Conservation (phyloP, 2,888 invertebrate genomes). For the Scaeva pyrastri region DNA sequence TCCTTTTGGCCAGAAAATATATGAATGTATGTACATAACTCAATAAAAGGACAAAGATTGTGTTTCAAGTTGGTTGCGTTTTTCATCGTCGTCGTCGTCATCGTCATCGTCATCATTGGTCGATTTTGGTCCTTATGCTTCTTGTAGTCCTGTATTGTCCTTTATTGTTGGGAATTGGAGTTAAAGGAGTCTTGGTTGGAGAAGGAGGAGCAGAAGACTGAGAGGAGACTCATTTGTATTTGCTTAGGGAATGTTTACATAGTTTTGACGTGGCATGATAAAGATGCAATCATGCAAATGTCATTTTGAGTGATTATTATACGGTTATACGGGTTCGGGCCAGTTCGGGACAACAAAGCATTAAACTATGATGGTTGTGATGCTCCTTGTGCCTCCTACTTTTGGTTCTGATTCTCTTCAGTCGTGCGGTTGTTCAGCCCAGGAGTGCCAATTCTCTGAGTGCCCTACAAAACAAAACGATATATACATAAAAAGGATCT, state of each 20-base stretch:
- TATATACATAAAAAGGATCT: constrained; percentile 20
- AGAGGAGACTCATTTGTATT: not conserved
- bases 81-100: not conserved
- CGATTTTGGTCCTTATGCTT: constrained; percentile 9
- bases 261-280: constrained; percentile 18
- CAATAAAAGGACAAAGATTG: constrained; percentile 60
- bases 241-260: constrained; percentile 44
- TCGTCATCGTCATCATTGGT: not conserved
- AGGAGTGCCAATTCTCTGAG: not conserved
- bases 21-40: constrained; percentile 10
- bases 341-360: too few relatives aligned
- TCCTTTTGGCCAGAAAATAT: constrained; percentile 7
- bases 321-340: constrained; percentile 62
- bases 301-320: constrained; percentile 63
- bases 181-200: too few relatives aligned
- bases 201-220: not conserved
- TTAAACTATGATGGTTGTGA: not conserved
- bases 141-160: not conserved
- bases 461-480: constrained; percentile 13
- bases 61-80: constrained; percentile 54
- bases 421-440: too few relatives aligned
- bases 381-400: not conserved
- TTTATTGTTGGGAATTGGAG: not conserved
- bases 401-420: not conserved
- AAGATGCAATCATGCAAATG: constrained; percentile 63